phyloP scores from a whole-genome alignment of 2,113 vertebrate species.

The Varanus salvator region DNA sequence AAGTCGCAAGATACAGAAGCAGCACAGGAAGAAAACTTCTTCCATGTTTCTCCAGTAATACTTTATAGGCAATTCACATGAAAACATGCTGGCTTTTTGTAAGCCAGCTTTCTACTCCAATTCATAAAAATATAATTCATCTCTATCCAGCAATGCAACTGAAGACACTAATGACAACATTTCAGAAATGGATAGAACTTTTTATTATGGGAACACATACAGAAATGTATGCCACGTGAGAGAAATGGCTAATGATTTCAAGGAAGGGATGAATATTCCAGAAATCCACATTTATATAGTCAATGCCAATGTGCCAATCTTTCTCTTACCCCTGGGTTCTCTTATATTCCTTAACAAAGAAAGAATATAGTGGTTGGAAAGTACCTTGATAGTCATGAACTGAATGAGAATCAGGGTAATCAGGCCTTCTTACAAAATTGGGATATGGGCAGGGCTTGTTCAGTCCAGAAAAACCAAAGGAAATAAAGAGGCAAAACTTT shows the following conservation, averaged over 20 bases:
- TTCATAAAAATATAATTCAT: conserved; percentile 49
- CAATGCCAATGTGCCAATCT: conserved; percentile 48
- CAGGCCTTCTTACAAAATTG: background rate
- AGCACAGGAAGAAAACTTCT: conserved; percentile 38
- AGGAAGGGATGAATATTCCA: conserved; percentile 16
- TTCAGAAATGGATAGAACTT: conserved; percentile 27
- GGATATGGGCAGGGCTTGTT: background rate
- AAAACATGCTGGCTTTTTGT: conserved; percentile 34
- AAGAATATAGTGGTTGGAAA: no score
- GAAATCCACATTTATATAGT: conserved; percentile 1
- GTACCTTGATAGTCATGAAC: background rate
- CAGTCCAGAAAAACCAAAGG: no score
- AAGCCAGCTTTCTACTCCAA: conserved; percentile 39
- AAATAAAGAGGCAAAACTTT: no score
- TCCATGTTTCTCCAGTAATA: conserved; percentile 39
- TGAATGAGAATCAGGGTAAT: background rate
- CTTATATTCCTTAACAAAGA: background rate
- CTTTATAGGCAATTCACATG: conserved; percentile 47
- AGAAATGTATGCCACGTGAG: conserved; percentile 31
- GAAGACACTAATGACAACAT: conserved; percentile 44
- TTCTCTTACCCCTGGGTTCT: conserved; percentile 46
- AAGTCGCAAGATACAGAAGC: background rate
- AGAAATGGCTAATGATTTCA: conserved; percentile 34
- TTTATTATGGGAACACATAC: conserved; percentile 26
- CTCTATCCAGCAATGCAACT: conserved; percentile 47